Percentiles rank a stretch among this genome's conserved stretches.
Evolutionary conservation across 2,888 invertebrate species (phyloP).

Genomic region (Scaptomyza flava): DNA sequence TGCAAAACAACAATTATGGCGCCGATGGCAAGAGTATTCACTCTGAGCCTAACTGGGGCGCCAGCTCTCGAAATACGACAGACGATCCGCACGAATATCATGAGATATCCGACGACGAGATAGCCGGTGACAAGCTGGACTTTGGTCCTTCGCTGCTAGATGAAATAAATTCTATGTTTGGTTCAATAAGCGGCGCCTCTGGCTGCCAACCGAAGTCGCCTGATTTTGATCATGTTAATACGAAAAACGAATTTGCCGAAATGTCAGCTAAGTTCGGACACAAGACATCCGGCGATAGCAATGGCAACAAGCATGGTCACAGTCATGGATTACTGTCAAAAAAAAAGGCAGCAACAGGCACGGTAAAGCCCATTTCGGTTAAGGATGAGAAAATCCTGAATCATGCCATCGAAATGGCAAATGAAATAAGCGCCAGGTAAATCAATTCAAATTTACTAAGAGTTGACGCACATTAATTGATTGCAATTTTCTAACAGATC

Average conservation of each 20-base stretch:
- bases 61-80: constrained; percentile 63
- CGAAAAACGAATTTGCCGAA: constrained; percentile 89
- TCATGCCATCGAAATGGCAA: constrained; percentile 96
- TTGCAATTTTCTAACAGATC: constrained; percentile 82
- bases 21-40: constrained; percentile 73
- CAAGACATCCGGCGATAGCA: constrained; percentile 73
- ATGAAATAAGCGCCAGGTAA: constrained; percentile 93
- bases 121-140: constrained; percentile 86
- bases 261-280: constrained; percentile 85
- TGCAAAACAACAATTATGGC: constrained; percentile 83
- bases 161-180: constrained; percentile 95
- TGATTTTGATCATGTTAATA: constrained; percentile 86
- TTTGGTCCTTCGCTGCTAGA: constrained; percentile 96
- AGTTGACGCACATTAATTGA: neutral
- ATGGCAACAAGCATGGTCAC: constrained; percentile 76
- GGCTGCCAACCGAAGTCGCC: constrained; percentile 83
- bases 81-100: constrained; percentile 90
- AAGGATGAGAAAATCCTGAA: constrained; percentile 96
- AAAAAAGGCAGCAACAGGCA: constrained; percentile 83
- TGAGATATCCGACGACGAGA: constrained; percentile 92
- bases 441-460: too few species aligned
- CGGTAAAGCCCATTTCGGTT: constrained; percentile 94
- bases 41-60: constrained; percentile 59
- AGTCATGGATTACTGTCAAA: constrained; percentile 68
- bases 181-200: constrained; percentile 85